These are phyloP conservation scores for Cynaeus angustus DNA, from an alignment of 2,888 invertebrate genomes.

Conservation along the genomic window DNA sequence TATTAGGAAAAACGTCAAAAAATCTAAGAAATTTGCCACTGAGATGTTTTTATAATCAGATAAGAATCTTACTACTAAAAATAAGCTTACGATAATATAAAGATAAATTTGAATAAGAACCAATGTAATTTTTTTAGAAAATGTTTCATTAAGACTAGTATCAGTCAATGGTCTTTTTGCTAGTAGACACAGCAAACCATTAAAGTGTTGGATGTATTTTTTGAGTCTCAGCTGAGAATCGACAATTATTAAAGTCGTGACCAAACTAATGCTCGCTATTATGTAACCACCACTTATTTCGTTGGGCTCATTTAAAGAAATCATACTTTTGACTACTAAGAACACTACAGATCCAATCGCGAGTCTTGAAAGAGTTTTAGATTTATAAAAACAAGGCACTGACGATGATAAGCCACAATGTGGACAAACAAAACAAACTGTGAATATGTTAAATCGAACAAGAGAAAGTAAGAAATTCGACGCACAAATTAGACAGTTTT, in stretches of 20 bases:
- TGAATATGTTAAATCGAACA: constrained; percentile 3
- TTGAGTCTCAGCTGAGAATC: background rate
- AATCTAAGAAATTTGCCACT: background rate
- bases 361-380: background rate
- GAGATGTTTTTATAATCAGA: background rate
- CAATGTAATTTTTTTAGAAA: background rate
- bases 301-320: background rate
- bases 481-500: background rate
- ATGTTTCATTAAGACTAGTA: too few relatives aligned
- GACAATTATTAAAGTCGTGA: background rate
- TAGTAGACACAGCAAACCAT: constrained; percentile 2
- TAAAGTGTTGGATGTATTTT: constrained; percentile 1
- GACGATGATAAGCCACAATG: background rate
- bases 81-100: background rate
- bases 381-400: background rate
- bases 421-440: background rate
- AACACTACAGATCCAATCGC: background rate
- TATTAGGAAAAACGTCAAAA: background rate
- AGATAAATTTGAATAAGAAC: background rate
- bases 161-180: background rate
- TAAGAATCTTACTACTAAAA: background rate
- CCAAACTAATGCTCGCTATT: background rate
- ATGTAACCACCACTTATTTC: background rate
- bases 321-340: background rate
- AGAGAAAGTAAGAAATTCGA: background rate